Evolutionary conservation across 2,888 invertebrate species (phyloP).

Genomic region (Eurois occulta): DNA sequence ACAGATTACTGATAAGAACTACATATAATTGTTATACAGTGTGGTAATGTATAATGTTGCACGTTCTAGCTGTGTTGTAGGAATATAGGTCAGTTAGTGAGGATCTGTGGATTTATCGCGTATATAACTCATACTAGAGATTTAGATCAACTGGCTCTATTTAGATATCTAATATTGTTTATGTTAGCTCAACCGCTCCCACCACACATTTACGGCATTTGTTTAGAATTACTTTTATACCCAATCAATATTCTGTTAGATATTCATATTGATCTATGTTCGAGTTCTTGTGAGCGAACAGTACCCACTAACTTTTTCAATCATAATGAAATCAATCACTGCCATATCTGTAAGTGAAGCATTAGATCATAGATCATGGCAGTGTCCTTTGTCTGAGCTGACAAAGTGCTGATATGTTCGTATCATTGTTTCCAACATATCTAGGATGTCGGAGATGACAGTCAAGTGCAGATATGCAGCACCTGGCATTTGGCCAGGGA

Average conservation of each 20-base stretch:
- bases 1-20: constrained; percentile 70
- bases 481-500: constrained; percentile 84
- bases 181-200: constrained; percentile 37
- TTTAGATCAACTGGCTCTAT: constrained; percentile 40
- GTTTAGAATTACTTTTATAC: constrained; percentile 31
- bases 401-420: constrained; percentile 41
- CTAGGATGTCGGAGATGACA: constrained; percentile 54
- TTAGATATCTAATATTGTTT: constrained; percentile 39
- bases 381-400: constrained; percentile 26
- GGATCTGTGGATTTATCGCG: constrained; percentile 35
- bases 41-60: constrained; percentile 69
- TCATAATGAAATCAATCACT: constrained; percentile 27
- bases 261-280: constrained; percentile 22
- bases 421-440: constrained; percentile 55
- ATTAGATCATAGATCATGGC: constrained; percentile 33
- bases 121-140: constrained; percentile 28
- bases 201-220: constrained; percentile 34
- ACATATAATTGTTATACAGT: constrained; percentile 62
- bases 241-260: constrained; percentile 35
- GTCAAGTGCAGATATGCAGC: constrained; percentile 70
- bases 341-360: constrained; percentile 22
- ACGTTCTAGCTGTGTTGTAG: constrained; percentile 59
- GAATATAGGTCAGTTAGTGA: constrained; percentile 69
- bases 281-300: background rate
- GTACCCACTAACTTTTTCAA: constrained; percentile 5